Conservation (phyloP, 2,113 vertebrate species). For the Alaudala cheleensis region DNA sequence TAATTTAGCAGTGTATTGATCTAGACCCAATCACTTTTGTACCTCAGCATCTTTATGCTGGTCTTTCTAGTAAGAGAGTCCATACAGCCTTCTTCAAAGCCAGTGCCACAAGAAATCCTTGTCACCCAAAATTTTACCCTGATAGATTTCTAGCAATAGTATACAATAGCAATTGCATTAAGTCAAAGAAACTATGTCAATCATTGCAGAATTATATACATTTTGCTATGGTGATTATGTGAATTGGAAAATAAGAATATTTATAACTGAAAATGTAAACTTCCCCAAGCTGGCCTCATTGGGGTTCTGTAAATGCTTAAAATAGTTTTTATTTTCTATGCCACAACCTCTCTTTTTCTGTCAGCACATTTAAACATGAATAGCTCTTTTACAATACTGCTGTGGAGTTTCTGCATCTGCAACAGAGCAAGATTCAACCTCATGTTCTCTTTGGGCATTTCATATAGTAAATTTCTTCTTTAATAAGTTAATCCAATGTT, state of each 20-base stretch:
- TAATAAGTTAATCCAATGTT: not conserved
- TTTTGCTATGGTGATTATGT: not conserved
- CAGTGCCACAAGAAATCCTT: not conserved
- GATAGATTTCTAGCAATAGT: not conserved
- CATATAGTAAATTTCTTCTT: not conserved
- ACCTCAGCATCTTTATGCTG: not conserved
- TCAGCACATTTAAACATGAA: not conserved
- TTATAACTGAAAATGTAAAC: not conserved
- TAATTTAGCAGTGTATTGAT: not conserved
- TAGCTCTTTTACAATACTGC: not conserved
- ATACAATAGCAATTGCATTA: not conserved
- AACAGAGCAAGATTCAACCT: not conserved
- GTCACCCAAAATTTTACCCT: not conserved
- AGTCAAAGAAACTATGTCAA: not conserved
- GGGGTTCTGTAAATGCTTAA: not conserved
- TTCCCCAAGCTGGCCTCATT: not conserved
- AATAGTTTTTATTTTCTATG: conserved; percentile 9
- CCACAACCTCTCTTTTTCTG: not conserved
- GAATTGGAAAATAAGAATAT: not conserved
- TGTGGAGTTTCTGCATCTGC: not conserved
- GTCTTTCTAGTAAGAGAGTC: not conserved
- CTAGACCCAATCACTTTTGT: not conserved
- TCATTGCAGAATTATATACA: not conserved
- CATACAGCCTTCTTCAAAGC: not conserved
- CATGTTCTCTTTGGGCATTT: not conserved